These are phyloP conservation scores for Pediacus dermestoides DNA, from an alignment of 2,888 invertebrate species.

Conservation along the genomic window DNA sequence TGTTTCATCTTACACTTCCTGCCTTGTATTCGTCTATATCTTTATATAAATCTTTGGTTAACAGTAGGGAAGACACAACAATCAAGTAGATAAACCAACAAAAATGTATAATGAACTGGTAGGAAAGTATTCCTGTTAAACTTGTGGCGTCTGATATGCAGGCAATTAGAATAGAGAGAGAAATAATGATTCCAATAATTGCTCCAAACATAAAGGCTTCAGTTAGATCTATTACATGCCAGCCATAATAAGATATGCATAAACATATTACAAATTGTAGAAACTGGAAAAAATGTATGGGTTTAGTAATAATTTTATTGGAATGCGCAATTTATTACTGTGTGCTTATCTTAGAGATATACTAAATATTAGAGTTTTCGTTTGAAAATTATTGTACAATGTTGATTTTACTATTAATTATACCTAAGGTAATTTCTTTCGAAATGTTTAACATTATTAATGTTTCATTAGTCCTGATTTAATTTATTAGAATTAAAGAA, in stretches of 20 bases:
- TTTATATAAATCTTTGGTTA: background rate
- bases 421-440: too few relatives aligned
- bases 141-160: background rate
- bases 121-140: background rate
- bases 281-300: too few relatives aligned
- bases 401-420: too few relatives aligned
- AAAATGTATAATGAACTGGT: conserved; percentile 1
- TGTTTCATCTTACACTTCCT: background rate
- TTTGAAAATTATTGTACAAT: too few relatives aligned
- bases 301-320: too few relatives aligned
- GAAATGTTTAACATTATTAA: too few relatives aligned
- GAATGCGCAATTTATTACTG: too few relatives aligned
- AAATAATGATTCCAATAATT: background rate
- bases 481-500: too few relatives aligned
- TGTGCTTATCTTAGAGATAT: too few relatives aligned
- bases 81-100: background rate
- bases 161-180: background rate
- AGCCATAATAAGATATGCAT: conserved; percentile 1
- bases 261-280: too few relatives aligned
- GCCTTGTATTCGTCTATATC: background rate
- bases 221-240: background rate
- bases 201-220: background rate
- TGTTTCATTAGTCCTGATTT: too few relatives aligned
- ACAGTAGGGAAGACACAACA: background rate
- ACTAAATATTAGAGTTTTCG: too few relatives aligned